Evolutionary conservation across 2,888 invertebrate species (phyloP).

Genomic region (Epistrophella euchroma): DNA sequence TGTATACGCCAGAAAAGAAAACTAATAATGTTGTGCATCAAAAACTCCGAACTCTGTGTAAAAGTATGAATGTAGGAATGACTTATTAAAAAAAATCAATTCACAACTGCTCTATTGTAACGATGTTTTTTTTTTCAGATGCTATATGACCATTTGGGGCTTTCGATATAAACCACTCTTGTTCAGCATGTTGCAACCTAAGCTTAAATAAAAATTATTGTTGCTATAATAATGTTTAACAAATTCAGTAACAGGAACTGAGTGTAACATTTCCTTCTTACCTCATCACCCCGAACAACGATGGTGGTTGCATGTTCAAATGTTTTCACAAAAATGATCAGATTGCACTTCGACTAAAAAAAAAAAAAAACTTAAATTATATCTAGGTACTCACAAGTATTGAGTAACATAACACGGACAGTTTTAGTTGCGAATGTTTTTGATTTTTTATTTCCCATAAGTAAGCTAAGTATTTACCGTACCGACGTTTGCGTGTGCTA

Average conservation of each 20-base stretch:
- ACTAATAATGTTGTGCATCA: too few relatives aligned
- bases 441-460: slow-evolving; percentile 19
- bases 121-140: not conserved
- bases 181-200: slow-evolving; percentile 14
- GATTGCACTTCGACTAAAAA: slow-evolving; percentile 55
- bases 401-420: slow-evolving; percentile 44
- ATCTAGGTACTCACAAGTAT: slow-evolving; percentile 14
- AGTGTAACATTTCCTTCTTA: slow-evolving; percentile 55
- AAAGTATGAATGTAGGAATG: too few relatives aligned
- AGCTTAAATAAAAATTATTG: slow-evolving; percentile 6
- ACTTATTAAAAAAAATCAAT: too few relatives aligned
- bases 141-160: not conserved
- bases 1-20: too few relatives aligned
- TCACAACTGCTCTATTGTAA: not conserved
- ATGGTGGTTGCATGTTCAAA: slow-evolving; percentile 49
- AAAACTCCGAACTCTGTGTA: too few relatives aligned
- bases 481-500: slow-evolving; percentile 45
- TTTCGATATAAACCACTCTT: slow-evolving; percentile 12
- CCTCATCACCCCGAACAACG: slow-evolving; percentile 39
- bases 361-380: slow-evolving; percentile 10
- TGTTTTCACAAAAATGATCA: slow-evolving; percentile 51
- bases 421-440: slow-evolving; percentile 42
- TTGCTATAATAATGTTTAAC: slow-evolving; percentile 3
- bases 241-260: slow-evolving; percentile 56
- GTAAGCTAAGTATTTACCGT: slow-evolving; percentile 16